phyloP scores from a whole-genome alignment of 2,113 vertebrate species.

The Eubucco bourcierii region DNA sequence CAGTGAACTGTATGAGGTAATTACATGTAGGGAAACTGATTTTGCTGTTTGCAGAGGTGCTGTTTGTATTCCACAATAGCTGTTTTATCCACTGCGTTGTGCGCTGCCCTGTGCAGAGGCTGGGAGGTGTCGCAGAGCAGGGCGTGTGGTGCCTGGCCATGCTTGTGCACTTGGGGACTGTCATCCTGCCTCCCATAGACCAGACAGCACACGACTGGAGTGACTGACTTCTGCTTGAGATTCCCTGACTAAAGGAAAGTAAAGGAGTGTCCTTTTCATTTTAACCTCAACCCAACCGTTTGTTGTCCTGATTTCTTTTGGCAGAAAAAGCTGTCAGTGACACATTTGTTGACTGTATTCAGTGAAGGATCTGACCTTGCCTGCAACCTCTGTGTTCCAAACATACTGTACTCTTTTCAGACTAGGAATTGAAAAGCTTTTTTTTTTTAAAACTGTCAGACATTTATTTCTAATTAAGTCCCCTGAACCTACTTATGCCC shows the following conservation, averaged over 20 bases:
- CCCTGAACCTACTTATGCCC: background rate
- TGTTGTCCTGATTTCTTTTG: background rate
- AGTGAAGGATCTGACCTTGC: background rate
- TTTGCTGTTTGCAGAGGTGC: background rate
- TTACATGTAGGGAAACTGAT: background rate
- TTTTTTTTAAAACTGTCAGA: background rate
- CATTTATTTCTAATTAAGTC: background rate
- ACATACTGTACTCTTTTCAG: background rate
- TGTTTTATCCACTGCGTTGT: background rate
- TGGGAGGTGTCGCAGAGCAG: accelerated
- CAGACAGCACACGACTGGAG: accelerated
- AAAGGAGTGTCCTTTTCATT: background rate
- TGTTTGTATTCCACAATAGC: background rate
- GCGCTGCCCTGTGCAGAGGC: background rate
- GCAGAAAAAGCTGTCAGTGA: background rate
- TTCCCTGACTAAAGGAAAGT: background rate
- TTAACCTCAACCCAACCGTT: background rate
- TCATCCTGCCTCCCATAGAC: background rate
- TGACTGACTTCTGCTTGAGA: background rate
- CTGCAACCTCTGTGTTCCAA: background rate
- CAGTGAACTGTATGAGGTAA: background rate
- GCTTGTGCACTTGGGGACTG: accelerated
- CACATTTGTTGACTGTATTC: background rate
- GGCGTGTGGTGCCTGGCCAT: background rate
- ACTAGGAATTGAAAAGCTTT: background rate